Evolutionary conservation across 2,797 vertebrate genomes (phyloP), one percentile per base, ranked within the genome.

Genomic region (Neoniphon sammara): DNA sequence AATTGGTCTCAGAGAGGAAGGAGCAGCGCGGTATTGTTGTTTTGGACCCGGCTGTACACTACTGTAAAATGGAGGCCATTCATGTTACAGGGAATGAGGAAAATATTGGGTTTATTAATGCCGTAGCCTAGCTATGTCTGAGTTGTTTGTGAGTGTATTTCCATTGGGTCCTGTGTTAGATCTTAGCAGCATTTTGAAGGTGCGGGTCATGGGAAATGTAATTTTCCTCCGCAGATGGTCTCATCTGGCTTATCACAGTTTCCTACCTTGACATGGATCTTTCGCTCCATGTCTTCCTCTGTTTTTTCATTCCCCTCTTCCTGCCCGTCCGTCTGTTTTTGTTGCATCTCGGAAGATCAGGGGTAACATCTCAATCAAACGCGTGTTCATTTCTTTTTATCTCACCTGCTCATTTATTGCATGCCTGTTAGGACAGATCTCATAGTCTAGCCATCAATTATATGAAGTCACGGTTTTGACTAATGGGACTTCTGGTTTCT

Each of bases 171-270:
- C 77, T 73, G 42, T 69, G 66, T 63, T 58, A 70, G 44, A 76
- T 83, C 68, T 23, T 61, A 73, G 63, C 55, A 59, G 73, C 54
- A 44, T 74, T 78, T 68, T 72, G 72, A 73, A 82, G 52, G 64
- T 21, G 64, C 30, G 46, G 68, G 61, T 79, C 67, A 65, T 39
- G 73, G 65, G 60, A 86, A 85, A 87, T 77, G 69, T 81, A 69
- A 75, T 87, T 82, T 77, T 70, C 66, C 72, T 50, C 66, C 62
- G 55, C 85, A 87, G 87, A 90, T 68, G 80, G 80, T 88, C 82
- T 89, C 78, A 77, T 84, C 76, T 79, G 66, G 71, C 66, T 78
- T 54, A 73, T 84, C 76, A 77, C 30, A 68, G 30, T 68, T 78
- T 77, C 72, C 68, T 61, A 23, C 72, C 61, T 76, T 66, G 18